A percentile compares a stretch with the other conserved stretches of the same genome.
Conservation (phyloP, 2,797 vertebrate species). For the Dipus sagitta region DNA sequence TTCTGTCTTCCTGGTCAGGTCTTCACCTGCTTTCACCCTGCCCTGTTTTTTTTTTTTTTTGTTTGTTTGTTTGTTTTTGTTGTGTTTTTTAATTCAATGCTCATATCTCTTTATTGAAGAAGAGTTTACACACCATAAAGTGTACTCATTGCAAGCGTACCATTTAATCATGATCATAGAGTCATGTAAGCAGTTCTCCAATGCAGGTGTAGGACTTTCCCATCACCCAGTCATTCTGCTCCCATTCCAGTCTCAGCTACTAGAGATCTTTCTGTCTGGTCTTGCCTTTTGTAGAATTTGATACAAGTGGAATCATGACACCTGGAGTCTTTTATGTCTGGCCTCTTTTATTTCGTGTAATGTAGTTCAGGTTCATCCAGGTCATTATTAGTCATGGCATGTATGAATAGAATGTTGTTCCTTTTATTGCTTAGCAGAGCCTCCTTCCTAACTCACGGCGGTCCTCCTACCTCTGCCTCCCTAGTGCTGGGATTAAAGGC, state of each 20-base stretch:
- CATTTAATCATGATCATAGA: background rate
- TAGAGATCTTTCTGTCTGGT: background rate
- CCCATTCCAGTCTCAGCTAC: background rate
- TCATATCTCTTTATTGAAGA: background rate
- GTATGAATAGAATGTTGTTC: too few species aligned
- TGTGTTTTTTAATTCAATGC: too few species aligned
- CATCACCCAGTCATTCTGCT: rapidly evolving
- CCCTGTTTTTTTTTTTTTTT: background rate
- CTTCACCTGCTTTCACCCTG: too few species aligned
- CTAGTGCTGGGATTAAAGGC: too few species aligned
- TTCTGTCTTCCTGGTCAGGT: background rate
- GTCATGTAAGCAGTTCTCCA: rapidly evolving
- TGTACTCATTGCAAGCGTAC: background rate
- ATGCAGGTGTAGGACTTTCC: background rate
- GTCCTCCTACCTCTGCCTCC: too few species aligned
- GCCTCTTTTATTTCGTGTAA: background rate
- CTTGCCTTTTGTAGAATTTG: slow-evolving; percentile 4
- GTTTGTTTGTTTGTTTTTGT: too few species aligned
- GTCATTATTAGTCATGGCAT: too few species aligned
- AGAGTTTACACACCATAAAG: background rate
- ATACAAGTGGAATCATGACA: background rate
- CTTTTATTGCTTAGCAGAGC: background rate
- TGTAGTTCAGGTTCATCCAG: background rate
- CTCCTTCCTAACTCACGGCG: background rate
- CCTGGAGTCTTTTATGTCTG: background rate